These are phyloP conservation scores for Cirrhinus molitorella DNA, from an alignment of 2,797 vertebrate species.

Conservation along the genomic window DNA sequence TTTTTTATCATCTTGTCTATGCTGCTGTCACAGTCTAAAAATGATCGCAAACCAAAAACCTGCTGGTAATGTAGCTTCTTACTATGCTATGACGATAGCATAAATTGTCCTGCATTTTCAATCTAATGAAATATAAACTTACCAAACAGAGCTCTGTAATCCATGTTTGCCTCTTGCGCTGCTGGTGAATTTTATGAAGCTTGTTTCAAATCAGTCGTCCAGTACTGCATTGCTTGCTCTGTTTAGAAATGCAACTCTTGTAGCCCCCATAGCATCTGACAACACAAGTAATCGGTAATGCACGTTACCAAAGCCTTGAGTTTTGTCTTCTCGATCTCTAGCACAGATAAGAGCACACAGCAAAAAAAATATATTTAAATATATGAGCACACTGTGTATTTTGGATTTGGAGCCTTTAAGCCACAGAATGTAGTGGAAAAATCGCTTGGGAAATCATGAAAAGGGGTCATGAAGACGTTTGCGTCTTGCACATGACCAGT, in stretches of 20 bases:
- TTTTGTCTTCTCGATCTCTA: conserved; percentile 55
- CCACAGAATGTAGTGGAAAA: conserved; percentile 91
- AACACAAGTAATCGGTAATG: conserved; percentile 56
- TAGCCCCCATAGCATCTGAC: conserved; percentile 61
- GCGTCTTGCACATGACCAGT: conserved; percentile 98
- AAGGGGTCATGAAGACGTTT: conserved; percentile 96
- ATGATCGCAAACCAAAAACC: conserved; percentile 62
- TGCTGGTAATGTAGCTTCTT: conserved; percentile 66
- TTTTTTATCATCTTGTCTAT: not conserved
- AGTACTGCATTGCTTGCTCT: conserved; percentile 32
- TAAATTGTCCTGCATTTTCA: not conserved
- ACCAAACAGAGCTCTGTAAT: conserved; percentile 75
- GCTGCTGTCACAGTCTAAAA: not conserved
- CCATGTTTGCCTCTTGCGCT: conserved; percentile 70
- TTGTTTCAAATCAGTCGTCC: conserved; percentile 46
- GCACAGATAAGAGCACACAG: conserved; percentile 52
- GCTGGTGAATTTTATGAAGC: conserved; percentile 55
- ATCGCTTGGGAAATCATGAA: conserved; percentile 97
- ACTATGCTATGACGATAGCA: not conserved
- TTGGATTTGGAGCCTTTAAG: conserved; percentile 86
- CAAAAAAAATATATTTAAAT: conserved; percentile 35
- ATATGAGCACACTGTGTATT: conserved; percentile 83
- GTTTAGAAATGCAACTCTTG: conserved; percentile 61
- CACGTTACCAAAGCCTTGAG: conserved; percentile 53
- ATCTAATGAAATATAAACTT: conserved; percentile 66